These are phyloP conservation scores for Hyperoplus immaculatus DNA, from an alignment of 2,797 vertebrate genomes.

Conservation along the genomic window DNA sequence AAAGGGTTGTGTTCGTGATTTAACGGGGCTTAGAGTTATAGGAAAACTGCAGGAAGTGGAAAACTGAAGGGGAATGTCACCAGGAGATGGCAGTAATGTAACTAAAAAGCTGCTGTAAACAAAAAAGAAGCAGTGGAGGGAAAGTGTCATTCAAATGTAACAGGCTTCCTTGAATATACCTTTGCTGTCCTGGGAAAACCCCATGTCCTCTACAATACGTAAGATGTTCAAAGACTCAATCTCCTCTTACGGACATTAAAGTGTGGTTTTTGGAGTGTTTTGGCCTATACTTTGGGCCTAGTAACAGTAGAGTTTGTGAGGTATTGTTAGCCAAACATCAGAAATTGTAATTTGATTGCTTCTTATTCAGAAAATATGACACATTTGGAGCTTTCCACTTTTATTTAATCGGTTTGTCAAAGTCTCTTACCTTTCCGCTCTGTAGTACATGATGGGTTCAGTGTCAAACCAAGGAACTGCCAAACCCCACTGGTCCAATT, in stretches of 20 bases:
- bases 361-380: neutral
- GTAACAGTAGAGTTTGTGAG: neutral
- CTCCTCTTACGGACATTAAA: neutral
- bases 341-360: neutral
- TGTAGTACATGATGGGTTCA: neutral
- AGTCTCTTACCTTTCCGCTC: neutral
- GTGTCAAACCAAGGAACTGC: neutral
- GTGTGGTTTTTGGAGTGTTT: neutral
- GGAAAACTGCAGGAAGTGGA: too few species aligned
- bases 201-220: neutral
- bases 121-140: constrained; percentile 5
- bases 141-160: neutral
- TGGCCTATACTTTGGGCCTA: neutral
- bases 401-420: neutral
- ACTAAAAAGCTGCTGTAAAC: neutral
- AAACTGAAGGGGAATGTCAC: neutral
- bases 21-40: neutral
- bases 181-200: neutral
- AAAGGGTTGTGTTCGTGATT: neutral
- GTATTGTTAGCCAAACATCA: neutral
- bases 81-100: constrained; percentile 26
- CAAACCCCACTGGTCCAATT: fast-evolving
- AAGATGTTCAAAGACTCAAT: neutral
- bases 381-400: neutral
- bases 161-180: neutral